Evolutionary conservation across 2,888 invertebrate species (phyloP).

Genomic region (Apamea epomidion): DNA sequence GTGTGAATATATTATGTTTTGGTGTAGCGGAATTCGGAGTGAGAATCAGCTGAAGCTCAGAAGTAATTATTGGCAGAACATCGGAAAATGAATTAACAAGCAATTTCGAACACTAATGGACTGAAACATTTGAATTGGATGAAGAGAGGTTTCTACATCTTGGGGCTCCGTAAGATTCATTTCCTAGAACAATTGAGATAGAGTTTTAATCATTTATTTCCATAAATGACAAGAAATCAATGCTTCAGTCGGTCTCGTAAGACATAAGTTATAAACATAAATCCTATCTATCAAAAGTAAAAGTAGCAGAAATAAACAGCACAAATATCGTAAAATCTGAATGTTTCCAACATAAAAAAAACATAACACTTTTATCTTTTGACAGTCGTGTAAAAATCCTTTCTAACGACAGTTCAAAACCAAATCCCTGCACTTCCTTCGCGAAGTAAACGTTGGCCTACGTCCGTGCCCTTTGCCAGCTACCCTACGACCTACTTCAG

Average conservation of each 20-base stretch:
- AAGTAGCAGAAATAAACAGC: background rate
- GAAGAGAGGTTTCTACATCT: background rate
- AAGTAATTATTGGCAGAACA: background rate
- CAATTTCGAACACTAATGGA: background rate
- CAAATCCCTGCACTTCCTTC: conserved; percentile 26
- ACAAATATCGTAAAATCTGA: background rate
- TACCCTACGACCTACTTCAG: conserved; percentile 73
- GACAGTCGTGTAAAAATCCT: background rate
- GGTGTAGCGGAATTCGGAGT: background rate
- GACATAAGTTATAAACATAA: background rate
- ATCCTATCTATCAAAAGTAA: background rate
- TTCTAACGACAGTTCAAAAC: background rate
- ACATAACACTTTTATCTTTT: background rate
- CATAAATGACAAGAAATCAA: background rate
- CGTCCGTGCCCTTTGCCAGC: conserved; percentile 63
- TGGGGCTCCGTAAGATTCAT: background rate
- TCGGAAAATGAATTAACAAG: background rate
- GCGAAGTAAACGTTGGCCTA: conserved; percentile 12
- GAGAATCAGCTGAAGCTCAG: background rate
- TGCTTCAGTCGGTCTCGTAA: background rate
- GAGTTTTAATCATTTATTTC: background rate
- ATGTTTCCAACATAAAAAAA: background rate
- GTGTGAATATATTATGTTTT: background rate
- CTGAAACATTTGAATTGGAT: background rate
- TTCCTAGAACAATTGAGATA: background rate